phyloP scores from a whole-genome alignment of 2,113 vertebrate genomes.

The Cichladusa arquata region DNA sequence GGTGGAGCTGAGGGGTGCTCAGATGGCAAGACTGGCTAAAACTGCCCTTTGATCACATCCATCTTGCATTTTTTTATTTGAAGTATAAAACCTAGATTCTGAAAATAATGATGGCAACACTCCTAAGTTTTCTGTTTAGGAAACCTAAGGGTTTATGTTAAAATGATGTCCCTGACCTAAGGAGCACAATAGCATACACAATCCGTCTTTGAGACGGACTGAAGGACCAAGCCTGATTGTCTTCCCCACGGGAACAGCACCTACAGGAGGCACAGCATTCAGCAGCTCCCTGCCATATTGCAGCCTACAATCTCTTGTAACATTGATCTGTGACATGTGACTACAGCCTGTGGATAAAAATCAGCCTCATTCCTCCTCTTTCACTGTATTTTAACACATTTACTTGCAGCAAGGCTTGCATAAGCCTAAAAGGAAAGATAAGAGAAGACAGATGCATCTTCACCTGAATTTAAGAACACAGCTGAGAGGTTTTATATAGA shows the following conservation, averaged over 20 bases:
- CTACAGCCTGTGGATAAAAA: background rate
- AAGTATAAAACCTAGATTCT: background rate
- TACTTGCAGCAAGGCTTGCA: background rate
- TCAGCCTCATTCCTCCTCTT: background rate
- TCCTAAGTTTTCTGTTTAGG: background rate
- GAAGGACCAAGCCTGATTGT: background rate
- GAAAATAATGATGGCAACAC: accelerated
- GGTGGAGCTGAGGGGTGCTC: background rate
- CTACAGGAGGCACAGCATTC: background rate
- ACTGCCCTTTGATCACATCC: background rate
- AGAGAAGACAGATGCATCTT: background rate
- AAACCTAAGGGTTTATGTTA: background rate
- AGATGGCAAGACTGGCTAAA: background rate
- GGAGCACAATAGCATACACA: background rate
- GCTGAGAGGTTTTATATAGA: background rate
- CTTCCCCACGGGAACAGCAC: background rate
- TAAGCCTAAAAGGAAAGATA: background rate
- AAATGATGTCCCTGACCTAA: background rate
- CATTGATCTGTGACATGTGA: background rate
- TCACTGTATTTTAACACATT: background rate
- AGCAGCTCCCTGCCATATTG: background rate
- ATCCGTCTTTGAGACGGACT: background rate
- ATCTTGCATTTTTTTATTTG: background rate
- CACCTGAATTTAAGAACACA: background rate
- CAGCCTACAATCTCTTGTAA: background rate